Base-by-base conservation (phyloP, 2,113 vertebrate genomes). In the Aphyosemion australe region DNA sequence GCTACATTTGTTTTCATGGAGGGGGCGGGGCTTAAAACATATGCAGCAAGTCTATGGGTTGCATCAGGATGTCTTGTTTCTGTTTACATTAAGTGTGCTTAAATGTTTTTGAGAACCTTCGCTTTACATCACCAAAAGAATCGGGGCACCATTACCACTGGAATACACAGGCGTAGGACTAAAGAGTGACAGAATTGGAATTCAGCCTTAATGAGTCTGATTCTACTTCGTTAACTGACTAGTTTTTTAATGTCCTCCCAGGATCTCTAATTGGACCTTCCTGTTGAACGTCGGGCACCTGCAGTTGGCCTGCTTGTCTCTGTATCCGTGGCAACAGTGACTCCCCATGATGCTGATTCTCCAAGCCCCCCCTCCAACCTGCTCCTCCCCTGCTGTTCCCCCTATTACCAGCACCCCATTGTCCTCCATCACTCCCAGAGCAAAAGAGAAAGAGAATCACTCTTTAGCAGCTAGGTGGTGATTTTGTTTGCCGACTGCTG, bases 261-360 rank as follows among this genome's bases (percentile, higher is more conserved):
- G 80, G 84, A 80, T 85, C 86, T 88, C 85, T 90, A 90, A 93
- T 92, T 92, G 89, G 87, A 75, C 85, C 85, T 89, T 85, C 11
- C 83, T 86, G 85, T 88, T 82, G 88, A 86, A 47, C 57, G 83
- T 57, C 64, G 69, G 83, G 87, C 88, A 92, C 91, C 91, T 92
- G 90, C 87, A 86, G 84, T 90, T 72, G 84, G 83, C 74, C 82
- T 51, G 50, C 70, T 70, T 84, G 85, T 89, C 85, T 67, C 81
- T 76, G 90, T 92, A 91, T 83, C 89, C 87, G 81, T 92, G 92
- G 91, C 88, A 90, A 93, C 92, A 87, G 88, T 84, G 72, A 77
- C 84, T 78, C 63, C 70, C 86, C 83, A 88, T 54, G 87, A 75
- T 72, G 78, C 83, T 84, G 87, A 78, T 75, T 86, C 77, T 76